Evolutionary conservation across 1,140 invertebrate species (phyloP), one percentile per base, ranked within the genome.

Genomic region (Nilaparvata lugens): DNA sequence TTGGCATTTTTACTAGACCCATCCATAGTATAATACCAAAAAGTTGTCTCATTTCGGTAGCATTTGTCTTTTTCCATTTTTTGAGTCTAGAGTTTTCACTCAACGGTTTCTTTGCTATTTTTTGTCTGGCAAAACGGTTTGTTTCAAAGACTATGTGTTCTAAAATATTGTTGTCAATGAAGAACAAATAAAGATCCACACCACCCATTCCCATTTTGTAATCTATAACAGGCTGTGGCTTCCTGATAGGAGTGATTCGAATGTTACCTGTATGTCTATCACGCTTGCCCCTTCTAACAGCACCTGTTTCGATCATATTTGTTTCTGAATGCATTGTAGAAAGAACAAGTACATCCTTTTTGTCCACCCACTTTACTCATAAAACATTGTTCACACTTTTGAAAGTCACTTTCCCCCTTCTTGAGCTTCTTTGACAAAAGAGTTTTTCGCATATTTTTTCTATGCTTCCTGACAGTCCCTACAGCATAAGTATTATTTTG

Each of bases 161-260:
- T 28, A 28, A 7, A 4, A 28, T 28, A 4, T 28, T 7, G 3
- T 3, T 4, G 25, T 28, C 25, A 3, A 28, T 4, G 7, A 28
- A 28, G 3, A 28, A 7, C 7, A 4, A 3, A 28, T 28, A 28
- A 28, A 28, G 18, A 35, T 63, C 61, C 3, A 63, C 60, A 5
- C 62, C 38, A 48, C 35, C 9, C 40, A 56, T 65, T 1, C 19
- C 35, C 13, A 56, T 62, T 23, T 63, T 63, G 51, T 63, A 63
- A 18, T 63, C 60, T n/a, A 63, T 5, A 48, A 63, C 59, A 52
- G 7, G 19, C n/a, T 62, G 24, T 23, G 52, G 60, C 25, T 63
- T 63, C 18, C 16, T 59, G 21, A 62, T 51, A 24, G 21, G 5
- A n/a, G 11, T 48, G 14, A 43, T 48, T 14, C 52, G 25, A 62